Base-by-base conservation (phyloP, 2,888 invertebrate genomes). In the Tenthredo distinguenda region DNA sequence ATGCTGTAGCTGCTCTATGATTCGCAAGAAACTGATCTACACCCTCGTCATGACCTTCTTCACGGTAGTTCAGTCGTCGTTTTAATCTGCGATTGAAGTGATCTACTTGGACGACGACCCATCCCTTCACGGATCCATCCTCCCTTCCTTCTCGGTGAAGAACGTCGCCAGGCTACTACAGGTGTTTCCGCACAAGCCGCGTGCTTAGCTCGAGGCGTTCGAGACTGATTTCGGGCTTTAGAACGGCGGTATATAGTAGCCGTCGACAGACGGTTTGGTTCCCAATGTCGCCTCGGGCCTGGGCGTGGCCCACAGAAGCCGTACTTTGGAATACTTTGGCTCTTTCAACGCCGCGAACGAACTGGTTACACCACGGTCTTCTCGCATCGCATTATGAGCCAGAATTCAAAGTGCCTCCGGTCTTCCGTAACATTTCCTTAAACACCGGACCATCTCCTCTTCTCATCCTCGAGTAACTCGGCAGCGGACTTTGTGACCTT, bases 291-390 rank as follows among this genome's bases (percentile, higher is more conserved):
- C 92, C 91, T 72, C 88, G 85, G 91, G 92, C 89, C 87, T 92
- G 92, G 92, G 92, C 93, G 92, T 92, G 92, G 92, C 90, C 86
- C 86, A 89, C 91, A 87, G 92, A 91, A 92, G 92, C 92, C 85
- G 87, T 79, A 82, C 87, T 86, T 87, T 84, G 87, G 87, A 87
- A 87, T 85, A 87, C 86, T 87, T 84, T 65, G 86, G 86, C 79
- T 84, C 86, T 72, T 86, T 87, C 87, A 77, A 77, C 47, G 76
- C 81, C 68, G 82, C 77, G 86, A 85, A 76, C 79, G 85, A 81
- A 85, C 87, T 77, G 76, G 86, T 84, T 91, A 92, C 91, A 91
- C 91, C 90, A 88, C 87, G 89, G 90, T 90, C 90, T 91, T 40
- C 72, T 43, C 40, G n/a, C 43, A 43, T 43, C 21, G 72, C 43